These are phyloP conservation scores for Melospiza melodia DNA, from an alignment of 2,113 vertebrate species.

Conservation along the genomic window DNA sequence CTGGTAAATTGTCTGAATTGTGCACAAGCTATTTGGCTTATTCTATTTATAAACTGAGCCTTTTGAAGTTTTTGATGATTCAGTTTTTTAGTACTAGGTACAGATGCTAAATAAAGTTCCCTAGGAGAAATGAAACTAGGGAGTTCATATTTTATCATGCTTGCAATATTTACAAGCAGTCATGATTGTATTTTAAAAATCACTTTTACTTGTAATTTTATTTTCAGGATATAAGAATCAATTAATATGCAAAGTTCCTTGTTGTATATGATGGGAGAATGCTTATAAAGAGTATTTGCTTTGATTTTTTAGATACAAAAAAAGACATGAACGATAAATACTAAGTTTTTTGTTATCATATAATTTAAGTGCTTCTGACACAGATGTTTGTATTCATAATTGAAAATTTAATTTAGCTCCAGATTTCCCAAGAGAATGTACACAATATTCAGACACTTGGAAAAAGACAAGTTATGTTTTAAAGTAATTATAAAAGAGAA, in stretches of 20 bases:
- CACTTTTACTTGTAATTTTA: not conserved
- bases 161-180: not conserved
- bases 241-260: conserved; percentile 5
- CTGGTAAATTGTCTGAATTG: not conserved
- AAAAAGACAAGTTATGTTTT: conserved; percentile 35
- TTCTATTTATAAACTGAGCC: not conserved
- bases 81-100: not conserved
- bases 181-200: not conserved
- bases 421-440: conserved; percentile 34
- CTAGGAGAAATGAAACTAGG: not conserved
- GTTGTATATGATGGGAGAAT: not conserved
- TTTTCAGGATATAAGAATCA: not conserved
- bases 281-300: not conserved
- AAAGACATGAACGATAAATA: not conserved
- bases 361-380: conserved; percentile 35
- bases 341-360: not conserved
- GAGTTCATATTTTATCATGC: not conserved
- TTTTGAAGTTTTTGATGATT: not conserved
- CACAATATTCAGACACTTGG: not conserved
- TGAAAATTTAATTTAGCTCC: conserved; percentile 69
- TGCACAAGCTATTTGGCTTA: not conserved
- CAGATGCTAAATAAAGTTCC: not conserved
- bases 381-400: conserved; percentile 68
- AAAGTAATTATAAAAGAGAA: conserved; percentile 44
- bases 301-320: not conserved